Evolutionary conservation across 2,888 invertebrate genomes (phyloP).

Genomic region (Nasonia oneida): DNA sequence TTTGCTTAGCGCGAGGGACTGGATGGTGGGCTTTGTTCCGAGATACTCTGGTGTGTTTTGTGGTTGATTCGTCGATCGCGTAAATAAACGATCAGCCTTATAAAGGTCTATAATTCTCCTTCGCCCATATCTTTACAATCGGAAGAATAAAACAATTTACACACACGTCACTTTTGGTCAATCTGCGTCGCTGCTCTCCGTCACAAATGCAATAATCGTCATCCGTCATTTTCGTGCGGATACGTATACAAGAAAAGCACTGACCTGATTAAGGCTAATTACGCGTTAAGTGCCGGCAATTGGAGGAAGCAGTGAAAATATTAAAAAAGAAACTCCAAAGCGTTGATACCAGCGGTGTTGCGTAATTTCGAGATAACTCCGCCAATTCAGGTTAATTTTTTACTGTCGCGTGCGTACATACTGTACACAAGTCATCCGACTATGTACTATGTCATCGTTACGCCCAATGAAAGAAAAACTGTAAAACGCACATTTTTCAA

Average conservation of each 20-base stretch:
- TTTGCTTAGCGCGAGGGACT: background rate
- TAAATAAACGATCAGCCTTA: too few species aligned
- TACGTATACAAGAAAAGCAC: constrained; percentile 40
- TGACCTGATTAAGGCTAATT: constrained; percentile 60
- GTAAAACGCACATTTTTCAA: background rate
- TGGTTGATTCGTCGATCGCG: too few species aligned
- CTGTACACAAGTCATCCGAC: background rate
- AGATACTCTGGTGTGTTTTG: background rate
- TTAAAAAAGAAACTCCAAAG: constrained; percentile 38
- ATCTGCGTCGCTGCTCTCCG: constrained; percentile 30
- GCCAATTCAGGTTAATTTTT: constrained; percentile 54
- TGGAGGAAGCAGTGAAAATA: constrained; percentile 55
- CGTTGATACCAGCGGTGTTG: constrained; percentile 32
- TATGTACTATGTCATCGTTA: background rate
- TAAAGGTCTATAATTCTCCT: background rate
- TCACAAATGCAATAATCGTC: constrained; percentile 53
- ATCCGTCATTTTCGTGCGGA: background rate
- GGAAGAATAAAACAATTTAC: background rate
- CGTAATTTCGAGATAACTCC: constrained; percentile 40
- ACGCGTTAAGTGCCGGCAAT: constrained; percentile 57
- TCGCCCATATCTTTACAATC: background rate
- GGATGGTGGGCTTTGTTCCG: background rate
- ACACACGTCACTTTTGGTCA: constrained; percentile 16
- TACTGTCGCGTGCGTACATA: background rate
- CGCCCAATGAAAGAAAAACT: background rate